Base-by-base conservation (phyloP, 2,888 invertebrate genomes). In the Lepas anatifera region DNA sequence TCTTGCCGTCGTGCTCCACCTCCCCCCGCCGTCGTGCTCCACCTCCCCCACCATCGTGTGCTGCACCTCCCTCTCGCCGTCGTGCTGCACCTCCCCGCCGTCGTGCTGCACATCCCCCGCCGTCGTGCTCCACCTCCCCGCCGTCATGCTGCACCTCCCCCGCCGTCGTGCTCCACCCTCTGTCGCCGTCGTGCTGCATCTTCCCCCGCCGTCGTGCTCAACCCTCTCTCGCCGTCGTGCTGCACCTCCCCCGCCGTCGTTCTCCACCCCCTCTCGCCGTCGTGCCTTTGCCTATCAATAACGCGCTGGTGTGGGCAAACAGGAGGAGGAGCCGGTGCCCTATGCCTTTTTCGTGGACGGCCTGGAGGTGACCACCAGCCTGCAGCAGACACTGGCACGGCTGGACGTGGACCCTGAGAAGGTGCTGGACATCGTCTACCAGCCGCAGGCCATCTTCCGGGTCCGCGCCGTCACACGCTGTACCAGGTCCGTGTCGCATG, bases 401-500 rank as follows among this genome's bases (percentile, higher is more conserved):
- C 84, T 84, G 72, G 84, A 82, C 71, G 81, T 87, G 37, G 87
- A 88, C 77, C 87, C 88, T 6, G 94, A 97, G 83, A 87, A 89
- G 80, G 88, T 95, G 27, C 82, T 96, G 18, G 92, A 93, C 75
- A 95, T 99, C 74, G 84, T 96, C 69, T 99, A 96, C 79, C 95
- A 97, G 78, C 95, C 97, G 69, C 96, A 99, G 81, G 97, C 99
- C 2, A 87, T 97, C 35, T 99, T 99, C 79, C 87, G 87, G 83
- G 93, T 78, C 7, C 70, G 80, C 35, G 80, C 82, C n/a, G 81
- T 83, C 39, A 81, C 81, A 7, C 74, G 82, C 67, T 82, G 81
- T 72, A 80, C 39, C 22, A 58, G 43, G 41, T 69, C 3, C n/a
- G 43, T 50, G 29, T 16, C n/a, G 63, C 37, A 10, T 64, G n/a